Percentiles rank a stretch among this genome's conserved stretches.
Conservation (phyloP, 1,140 invertebrate genomes). For the Caenorhabditis briggsae region DNA sequence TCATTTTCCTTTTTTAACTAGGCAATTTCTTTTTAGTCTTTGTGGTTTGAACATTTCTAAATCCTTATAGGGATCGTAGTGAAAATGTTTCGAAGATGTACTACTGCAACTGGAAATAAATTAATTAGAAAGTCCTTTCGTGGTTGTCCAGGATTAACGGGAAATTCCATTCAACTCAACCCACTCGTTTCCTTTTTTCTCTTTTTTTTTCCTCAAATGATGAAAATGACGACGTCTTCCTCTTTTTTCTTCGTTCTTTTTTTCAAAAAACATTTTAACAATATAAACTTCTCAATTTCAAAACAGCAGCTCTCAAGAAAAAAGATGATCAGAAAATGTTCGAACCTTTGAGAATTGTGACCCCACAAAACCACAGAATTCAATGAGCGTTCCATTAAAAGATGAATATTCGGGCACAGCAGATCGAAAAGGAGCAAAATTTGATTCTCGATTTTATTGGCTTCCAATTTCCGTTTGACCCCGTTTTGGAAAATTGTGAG, state of each 20-base stretch:
- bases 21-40: neutral
- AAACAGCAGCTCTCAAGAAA: neutral
- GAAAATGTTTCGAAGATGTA: conserved; percentile 15
- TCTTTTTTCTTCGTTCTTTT: neutral
- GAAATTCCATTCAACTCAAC: conserved; percentile 40
- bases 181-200: neutral
- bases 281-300: neutral
- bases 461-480: neutral
- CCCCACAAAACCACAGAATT: neutral
- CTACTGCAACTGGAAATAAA: conserved; percentile 2
- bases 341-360: too few species aligned
- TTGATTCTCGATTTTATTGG: conserved; percentile 29
- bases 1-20: too few species aligned
- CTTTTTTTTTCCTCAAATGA: neutral
- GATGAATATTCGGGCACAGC: conserved; percentile 20
- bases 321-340: too few species aligned
- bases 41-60: neutral
- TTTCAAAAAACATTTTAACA: neutral
- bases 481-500: neutral
- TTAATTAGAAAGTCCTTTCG: conserved; percentile 34
- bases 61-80: neutral
- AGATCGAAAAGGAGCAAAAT: neutral
- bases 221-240: conserved; percentile 28
- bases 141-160: conserved; percentile 15
- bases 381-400: conserved; percentile 29